Base-by-base conservation (phyloP, 1,140 invertebrate species). In the Teleogryllus occipitalis region DNA sequence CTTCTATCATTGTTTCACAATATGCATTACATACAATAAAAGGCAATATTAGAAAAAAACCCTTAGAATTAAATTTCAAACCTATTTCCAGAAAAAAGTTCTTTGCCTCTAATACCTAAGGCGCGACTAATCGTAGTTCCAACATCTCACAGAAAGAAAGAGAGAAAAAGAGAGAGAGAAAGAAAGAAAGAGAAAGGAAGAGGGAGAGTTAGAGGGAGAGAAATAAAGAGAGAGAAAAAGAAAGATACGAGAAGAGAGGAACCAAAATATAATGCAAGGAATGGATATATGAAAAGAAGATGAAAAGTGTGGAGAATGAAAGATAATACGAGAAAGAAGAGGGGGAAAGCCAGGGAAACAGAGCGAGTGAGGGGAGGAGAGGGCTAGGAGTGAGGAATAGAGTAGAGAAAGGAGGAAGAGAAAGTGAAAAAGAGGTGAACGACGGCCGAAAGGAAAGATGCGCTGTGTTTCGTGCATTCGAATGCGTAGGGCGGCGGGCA, bases 311-410 rank as follows among this genome's bases (percentile, higher is more conserved):
- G 76, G 39, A 48, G 8, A 8, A 48, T 10, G 39, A 21, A 47
- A 54, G 8, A 8, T 12, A 48, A 47, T 8, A 77, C 8, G 21
- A 27, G 76, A 74, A 80, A 74, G 78, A 74, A 79, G 65, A 81
- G 80, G 81, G 81, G 81, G 80, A 81, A 74, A 82, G 65, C 75
- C 74, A 81, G 81, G 79, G 79, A 80, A 72, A 79, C 81, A 80
- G 74, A 75, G 77, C 72, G 74, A 78, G 79, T 75, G 73, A 81
- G 74, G 47, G 27, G 39, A 15, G 21, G 8, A 48, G 46, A 48
- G 21, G 39, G n/a, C 8, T 48, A 74, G 54, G 78, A 76, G 49
- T 21, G 47, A 48, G 18, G 76, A 27, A 74, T 10, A n/a, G n/a
- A 74, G 21, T 8, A 27, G 21, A 74, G 74, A 21, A 74, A 74